Conservation (phyloP, 2,888 invertebrate genomes). For the Macrophya annulata region DNA sequence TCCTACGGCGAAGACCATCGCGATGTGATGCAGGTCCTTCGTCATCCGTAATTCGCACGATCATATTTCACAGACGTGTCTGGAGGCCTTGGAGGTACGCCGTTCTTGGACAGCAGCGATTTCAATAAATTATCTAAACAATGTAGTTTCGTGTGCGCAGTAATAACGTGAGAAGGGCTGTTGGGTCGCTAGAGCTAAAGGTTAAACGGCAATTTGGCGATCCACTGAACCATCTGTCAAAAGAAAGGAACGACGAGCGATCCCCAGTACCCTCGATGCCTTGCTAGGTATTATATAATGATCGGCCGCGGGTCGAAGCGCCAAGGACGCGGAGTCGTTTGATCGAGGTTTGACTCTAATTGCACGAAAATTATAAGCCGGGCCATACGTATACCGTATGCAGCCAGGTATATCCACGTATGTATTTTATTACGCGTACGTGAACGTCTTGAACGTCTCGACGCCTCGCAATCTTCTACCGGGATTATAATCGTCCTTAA, state of each 20-base stretch:
- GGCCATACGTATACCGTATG: constrained; percentile 51
- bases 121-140: constrained; percentile 74
- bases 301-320: constrained; percentile 63
- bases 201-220: constrained; percentile 73
- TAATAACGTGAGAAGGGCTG: constrained; percentile 57
- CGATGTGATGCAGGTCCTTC: constrained; percentile 52
- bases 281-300: constrained; percentile 60
- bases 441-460: constrained; percentile 36
- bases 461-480: constrained; percentile 28
- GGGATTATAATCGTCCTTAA: neutral
- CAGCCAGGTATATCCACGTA: constrained; percentile 55
- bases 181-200: constrained; percentile 62
- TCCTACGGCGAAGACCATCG: constrained; percentile 37
- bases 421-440: constrained; percentile 49
- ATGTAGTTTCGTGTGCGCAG: constrained; percentile 56
- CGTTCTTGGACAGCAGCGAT: constrained; percentile 64
- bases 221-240: constrained; percentile 75
- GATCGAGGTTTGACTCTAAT: constrained; percentile 72
- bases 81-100: constrained; percentile 34
- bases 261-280: constrained; percentile 38
- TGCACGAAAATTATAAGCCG: constrained; percentile 74
- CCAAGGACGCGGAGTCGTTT: constrained; percentile 65
- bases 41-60: constrained; percentile 67
- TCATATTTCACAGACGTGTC: constrained; percentile 69
- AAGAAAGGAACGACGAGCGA: constrained; percentile 60